Evolutionary conservation across 2,888 invertebrate genomes (phyloP).

Genomic region (Lepas anatifera): DNA sequence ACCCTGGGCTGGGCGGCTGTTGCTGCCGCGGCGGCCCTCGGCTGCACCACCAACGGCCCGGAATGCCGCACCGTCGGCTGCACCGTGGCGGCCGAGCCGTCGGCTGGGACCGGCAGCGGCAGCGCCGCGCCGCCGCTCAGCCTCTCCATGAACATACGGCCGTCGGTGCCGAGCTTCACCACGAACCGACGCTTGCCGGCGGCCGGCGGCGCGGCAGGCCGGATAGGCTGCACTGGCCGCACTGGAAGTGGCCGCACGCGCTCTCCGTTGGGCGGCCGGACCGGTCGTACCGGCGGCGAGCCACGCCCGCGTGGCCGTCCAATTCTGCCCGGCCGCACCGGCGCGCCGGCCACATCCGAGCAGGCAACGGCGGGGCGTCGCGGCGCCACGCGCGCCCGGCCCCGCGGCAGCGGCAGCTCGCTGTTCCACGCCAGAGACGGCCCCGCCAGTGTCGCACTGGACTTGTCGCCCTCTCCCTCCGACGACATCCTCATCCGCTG

Average conservation of each 20-base stretch:
- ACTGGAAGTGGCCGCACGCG: too few species aligned
- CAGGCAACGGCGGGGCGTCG: not conserved
- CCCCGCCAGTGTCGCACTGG: not conserved
- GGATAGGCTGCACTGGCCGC: too few species aligned
- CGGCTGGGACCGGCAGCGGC: not conserved
- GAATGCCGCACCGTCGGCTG: not conserved
- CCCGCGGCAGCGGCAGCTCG: not conserved
- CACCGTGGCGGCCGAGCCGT: too few species aligned
- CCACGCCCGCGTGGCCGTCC: too few species aligned
- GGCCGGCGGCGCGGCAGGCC: not conserved
- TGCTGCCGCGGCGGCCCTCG: too few species aligned
- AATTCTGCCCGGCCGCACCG: too few species aligned
- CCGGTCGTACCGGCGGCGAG: too few species aligned
- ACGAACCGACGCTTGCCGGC: not conserved
- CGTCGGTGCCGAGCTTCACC: not conserved
- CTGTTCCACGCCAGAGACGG: not conserved
- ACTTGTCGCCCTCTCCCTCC: too few species aligned
- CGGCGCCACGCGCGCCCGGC: too few species aligned
- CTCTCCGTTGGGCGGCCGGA: too few species aligned
- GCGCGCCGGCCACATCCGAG: not conserved
- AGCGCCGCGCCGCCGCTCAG: not conserved
- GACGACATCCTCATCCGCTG: too few species aligned
- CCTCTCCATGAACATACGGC: not conserved
- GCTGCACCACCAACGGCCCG: too few species aligned
- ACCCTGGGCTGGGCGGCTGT: not conserved